Conservation (phyloP, 2,797 vertebrate species). For the Siniperca undulata region DNA sequence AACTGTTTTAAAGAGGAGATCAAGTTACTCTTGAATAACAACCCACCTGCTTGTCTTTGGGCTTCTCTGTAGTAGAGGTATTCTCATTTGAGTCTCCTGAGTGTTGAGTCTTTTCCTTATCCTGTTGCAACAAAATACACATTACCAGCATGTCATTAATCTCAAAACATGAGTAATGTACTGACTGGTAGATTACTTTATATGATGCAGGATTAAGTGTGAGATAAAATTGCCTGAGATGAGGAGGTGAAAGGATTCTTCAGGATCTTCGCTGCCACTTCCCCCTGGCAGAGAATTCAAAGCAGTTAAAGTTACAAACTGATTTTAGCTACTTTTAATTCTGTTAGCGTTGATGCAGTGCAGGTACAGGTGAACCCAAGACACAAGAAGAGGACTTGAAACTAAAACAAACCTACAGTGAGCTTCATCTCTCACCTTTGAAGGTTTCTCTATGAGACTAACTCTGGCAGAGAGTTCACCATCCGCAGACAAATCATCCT, state of each 20-base stretch:
- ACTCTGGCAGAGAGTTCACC: conserved; percentile 55
- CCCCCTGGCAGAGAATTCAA: conserved; percentile 53
- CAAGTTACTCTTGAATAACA: not conserved
- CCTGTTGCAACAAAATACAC: conserved; percentile 48
- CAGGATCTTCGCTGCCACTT: conserved; percentile 52
- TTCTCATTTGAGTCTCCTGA: conserved; percentile 45
- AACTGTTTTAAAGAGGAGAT: too few relatives aligned
- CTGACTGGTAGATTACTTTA: not conserved
- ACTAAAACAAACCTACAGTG: not conserved
- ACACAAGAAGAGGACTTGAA: not conserved
- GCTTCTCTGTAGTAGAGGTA: conserved; percentile 49
- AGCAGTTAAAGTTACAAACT: not conserved
- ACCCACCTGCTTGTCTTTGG: conserved; percentile 70
- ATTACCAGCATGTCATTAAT: not conserved
- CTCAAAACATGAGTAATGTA: not conserved
- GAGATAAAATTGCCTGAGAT: conserved; percentile 56
- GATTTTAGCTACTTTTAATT: not conserved
- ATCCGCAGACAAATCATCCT: conserved; percentile 71
- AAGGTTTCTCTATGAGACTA: conserved; percentile 56
- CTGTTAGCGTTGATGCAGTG: not conserved
- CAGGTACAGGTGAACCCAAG: not conserved
- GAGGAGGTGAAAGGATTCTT: conserved; percentile 68
- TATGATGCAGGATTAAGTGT: not conserved
- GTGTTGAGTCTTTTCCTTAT: conserved; percentile 56
- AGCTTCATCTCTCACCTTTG: conserved; percentile 59